Evolutionary conservation across 2,113 vertebrate species (phyloP).

Genomic region (Psammodynastes pulverulentus): DNA sequence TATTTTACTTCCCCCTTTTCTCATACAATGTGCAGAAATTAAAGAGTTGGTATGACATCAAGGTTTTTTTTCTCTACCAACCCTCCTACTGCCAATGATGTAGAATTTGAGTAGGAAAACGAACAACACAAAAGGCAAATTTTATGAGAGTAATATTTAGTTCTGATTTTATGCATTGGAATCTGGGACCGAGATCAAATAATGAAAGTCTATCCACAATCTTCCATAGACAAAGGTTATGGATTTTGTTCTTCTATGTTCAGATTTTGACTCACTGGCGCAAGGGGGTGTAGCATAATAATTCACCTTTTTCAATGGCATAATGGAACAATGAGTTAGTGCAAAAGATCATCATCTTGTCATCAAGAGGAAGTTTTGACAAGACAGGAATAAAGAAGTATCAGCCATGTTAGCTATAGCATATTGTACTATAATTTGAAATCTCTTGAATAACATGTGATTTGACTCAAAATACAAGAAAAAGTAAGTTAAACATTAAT

Average conservation of each 20-base stretch:
- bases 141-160: neutral
- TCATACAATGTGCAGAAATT: neutral
- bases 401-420: neutral
- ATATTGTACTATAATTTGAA: neutral
- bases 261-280: neutral
- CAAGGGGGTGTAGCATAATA: neutral
- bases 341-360: neutral
- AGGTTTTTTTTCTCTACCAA: neutral
- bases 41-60: neutral
- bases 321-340: neutral
- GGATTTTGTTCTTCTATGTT: neutral
- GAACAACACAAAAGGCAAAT: neutral
- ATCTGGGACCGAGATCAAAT: neutral
- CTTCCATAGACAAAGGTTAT: neutral
- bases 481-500: conserved; percentile 10
- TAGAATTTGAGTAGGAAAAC: neutral
- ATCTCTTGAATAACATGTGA: neutral
- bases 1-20: neutral
- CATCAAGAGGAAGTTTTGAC: neutral
- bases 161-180: neutral
- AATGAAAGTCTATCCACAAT: neutral
- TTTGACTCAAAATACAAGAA: neutral
- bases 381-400: neutral
- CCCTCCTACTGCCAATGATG: neutral
- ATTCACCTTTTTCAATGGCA: neutral